Conservation (phyloP, 1,140 invertebrate species). For the Drosophila ficusphila region DNA sequence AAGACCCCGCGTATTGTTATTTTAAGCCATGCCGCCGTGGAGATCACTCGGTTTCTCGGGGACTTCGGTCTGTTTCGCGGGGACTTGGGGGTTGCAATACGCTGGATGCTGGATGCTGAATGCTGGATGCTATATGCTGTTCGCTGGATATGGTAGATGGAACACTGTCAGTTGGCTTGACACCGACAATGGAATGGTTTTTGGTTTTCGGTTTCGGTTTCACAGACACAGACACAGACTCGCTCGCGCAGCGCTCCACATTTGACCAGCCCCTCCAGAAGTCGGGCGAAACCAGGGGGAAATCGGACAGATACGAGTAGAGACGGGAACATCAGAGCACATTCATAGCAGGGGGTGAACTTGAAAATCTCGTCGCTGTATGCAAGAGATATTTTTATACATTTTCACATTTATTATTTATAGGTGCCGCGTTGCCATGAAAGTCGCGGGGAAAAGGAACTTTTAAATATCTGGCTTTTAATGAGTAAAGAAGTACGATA, state of each 20-base stretch:
- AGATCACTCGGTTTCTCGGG: constrained; percentile 14
- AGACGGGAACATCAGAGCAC: neutral
- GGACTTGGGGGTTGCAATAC: constrained; percentile 1
- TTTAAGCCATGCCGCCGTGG: constrained; percentile 39
- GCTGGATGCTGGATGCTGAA: too few relatives aligned
- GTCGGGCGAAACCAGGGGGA: neutral
- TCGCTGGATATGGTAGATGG: constrained; percentile 7
- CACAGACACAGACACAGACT: neutral
- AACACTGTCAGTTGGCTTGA: constrained; percentile 38
- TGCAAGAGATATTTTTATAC: constrained; percentile 57
- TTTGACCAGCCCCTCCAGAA: constrained; percentile 39
- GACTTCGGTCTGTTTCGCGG: too few relatives aligned
- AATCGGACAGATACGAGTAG: neutral
- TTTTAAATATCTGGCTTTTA: neutral
- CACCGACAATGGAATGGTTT: constrained; percentile 19
- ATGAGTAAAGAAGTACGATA: too few relatives aligned
- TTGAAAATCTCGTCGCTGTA: constrained; percentile 65
- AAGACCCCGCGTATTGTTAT: constrained; percentile 51
- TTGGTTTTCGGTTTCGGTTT: constrained; percentile 24
- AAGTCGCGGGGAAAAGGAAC: neutral
- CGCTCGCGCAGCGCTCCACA: constrained; percentile 20
- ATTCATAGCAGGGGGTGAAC: constrained; percentile 72
- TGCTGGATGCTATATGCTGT: neutral
- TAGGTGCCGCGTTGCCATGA: neutral
- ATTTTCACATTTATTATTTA: constrained; percentile 46